Evolutionary conservation across 1,140 invertebrate genomes (phyloP).

Genomic region (Drosophila kohkoa): DNA sequence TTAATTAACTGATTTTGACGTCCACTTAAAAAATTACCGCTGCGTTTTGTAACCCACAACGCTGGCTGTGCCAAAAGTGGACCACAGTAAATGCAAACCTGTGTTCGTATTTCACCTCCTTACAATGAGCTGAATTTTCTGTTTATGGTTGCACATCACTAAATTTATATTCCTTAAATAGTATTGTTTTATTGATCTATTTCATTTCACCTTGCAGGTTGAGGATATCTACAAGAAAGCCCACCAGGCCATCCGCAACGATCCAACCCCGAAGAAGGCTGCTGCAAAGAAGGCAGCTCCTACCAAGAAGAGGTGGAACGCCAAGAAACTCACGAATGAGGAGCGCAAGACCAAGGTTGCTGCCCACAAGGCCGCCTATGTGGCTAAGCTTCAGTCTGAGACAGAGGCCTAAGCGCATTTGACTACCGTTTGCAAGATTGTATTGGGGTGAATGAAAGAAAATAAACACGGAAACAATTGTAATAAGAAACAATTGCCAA

Average conservation of each 20-base stretch:
- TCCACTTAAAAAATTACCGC: slow-evolving; percentile 85
- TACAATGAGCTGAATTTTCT: slow-evolving; percentile 58
- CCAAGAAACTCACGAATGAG: slow-evolving; percentile 93
- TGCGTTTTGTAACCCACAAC: slow-evolving; percentile 58
- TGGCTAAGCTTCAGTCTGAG: slow-evolving; percentile 92
- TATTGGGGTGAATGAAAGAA: slow-evolving; percentile 52
- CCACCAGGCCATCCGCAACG: slow-evolving; percentile 95
- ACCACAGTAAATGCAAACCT: slow-evolving; percentile 77
- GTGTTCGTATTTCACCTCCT: slow-evolving; percentile 71
- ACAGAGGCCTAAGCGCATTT: slow-evolving; percentile 86
- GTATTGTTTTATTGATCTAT: no score
- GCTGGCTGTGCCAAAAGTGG: slow-evolving; percentile 84
- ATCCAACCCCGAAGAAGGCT: slow-evolving; percentile 92
- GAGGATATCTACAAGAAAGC: slow-evolving; percentile 98
- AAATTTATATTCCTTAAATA: not conserved
- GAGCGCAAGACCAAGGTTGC: slow-evolving; percentile 96
- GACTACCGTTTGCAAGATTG: slow-evolving; percentile 50
- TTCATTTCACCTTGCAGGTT: slow-evolving; percentile 88
- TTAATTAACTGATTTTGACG: slow-evolving; percentile 50
- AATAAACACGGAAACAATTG: slow-evolving; percentile 63
- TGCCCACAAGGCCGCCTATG: slow-evolving; percentile 96
- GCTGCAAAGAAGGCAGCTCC: slow-evolving; percentile 86
- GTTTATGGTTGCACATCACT: slow-evolving; percentile 69
- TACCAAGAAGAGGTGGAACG: slow-evolving; percentile 95
- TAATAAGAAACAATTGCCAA: slow-evolving; percentile 59